phyloP scores from a whole-genome alignment of 2,113 vertebrate genomes.

The Pterocles orientalis region DNA sequence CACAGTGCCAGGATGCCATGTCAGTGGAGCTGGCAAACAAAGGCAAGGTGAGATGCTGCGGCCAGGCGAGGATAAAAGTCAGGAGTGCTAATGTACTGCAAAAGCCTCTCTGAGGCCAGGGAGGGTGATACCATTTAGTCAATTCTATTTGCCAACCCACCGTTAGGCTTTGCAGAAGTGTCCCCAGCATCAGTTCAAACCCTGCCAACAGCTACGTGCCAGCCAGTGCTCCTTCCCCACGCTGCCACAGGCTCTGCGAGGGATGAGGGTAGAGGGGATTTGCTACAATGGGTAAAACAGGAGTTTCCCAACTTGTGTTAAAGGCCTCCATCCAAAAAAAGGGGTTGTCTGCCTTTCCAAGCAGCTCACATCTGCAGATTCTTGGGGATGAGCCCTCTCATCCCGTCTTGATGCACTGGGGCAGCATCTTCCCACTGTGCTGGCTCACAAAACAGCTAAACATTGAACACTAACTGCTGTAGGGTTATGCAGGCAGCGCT shows the following conservation, averaged over 20 bases:
- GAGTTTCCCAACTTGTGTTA: background rate
- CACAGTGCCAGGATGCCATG: fast-evolving
- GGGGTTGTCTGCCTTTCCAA: background rate
- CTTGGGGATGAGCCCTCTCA: background rate
- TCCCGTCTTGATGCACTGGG: background rate
- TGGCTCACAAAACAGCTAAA: background rate
- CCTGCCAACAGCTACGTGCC: background rate
- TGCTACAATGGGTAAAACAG: background rate
- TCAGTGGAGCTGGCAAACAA: background rate
- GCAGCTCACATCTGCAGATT: background rate
- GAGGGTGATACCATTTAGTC: background rate
- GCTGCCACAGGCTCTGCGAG: fast-evolving
- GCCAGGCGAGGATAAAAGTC: background rate
- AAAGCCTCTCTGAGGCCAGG: background rate
- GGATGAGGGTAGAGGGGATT: background rate
- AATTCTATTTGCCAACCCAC: background rate
- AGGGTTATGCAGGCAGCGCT: slow-evolving; percentile 21
- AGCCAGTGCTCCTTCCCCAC: fast-evolving
- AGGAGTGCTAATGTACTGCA: background rate
- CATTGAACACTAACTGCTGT: background rate
- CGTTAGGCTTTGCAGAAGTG: background rate
- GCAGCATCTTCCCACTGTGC: background rate
- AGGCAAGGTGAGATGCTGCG: background rate
- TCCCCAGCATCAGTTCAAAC: background rate
- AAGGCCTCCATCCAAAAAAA: background rate